Conservation (phyloP, 2,888 invertebrate species). For the Brachyptera risi region DNA sequence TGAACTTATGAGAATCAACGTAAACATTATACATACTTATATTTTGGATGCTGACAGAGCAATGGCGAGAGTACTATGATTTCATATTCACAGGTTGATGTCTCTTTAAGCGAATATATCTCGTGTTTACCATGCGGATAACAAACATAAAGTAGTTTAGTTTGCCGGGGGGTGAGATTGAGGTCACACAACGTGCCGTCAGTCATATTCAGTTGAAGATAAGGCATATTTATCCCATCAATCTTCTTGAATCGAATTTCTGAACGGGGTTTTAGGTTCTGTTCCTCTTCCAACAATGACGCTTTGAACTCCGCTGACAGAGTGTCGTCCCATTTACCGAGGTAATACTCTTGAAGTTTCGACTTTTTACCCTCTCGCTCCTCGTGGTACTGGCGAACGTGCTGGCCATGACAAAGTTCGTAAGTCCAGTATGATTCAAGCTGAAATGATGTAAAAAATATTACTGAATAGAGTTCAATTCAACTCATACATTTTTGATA, state of each 20-base stretch:
- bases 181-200: constrained; percentile 92
- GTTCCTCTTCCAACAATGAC: constrained; percentile 22
- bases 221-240: constrained; percentile 85
- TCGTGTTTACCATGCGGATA: constrained; percentile 85
- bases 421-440: constrained; percentile 94
- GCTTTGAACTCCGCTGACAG: constrained; percentile 51
- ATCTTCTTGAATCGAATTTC: constrained; percentile 60
- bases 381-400: constrained; percentile 93
- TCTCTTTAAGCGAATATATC: constrained; percentile 89
- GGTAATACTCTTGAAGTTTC: constrained; percentile 77
- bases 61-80: constrained; percentile 81
- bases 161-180: constrained; percentile 75
- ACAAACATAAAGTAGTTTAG: constrained; percentile 84
- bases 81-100: constrained; percentile 92
- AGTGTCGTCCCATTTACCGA: constrained; percentile 72
- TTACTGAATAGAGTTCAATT: neutral
- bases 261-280: constrained; percentile 37
- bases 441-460: constrained; percentile 40
- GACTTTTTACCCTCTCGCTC: constrained; percentile 84
- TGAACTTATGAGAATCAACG: neutral
- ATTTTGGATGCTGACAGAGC: constrained; percentile 86
- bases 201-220: constrained; percentile 78
- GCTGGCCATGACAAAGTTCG: constrained; percentile 90
- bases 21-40: constrained; percentile 48
- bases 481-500: too few relatives aligned